Conservation (phyloP, 2,797 vertebrate species). For the Coccyzus lansbergi region DNA sequence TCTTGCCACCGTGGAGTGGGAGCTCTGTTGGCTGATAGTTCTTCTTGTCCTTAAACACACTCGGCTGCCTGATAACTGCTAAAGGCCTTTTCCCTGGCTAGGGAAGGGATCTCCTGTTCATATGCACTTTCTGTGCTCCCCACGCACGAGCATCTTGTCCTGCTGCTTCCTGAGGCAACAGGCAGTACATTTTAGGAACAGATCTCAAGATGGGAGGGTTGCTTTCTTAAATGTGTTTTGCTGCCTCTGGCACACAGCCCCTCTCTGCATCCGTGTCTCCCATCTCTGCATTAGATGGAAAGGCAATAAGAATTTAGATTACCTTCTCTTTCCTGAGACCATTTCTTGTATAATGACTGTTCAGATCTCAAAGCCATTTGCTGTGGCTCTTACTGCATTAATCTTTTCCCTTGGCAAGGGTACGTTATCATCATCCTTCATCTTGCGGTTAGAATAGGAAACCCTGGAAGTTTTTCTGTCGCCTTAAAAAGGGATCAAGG, state of each 20-base stretch:
- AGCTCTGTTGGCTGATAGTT: background rate
- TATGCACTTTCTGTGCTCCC: background rate
- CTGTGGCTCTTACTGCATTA: constrained; percentile 8
- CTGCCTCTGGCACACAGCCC: background rate
- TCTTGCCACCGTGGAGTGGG: background rate
- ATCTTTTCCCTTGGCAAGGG: constrained; percentile 16
- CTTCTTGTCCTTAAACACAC: background rate
- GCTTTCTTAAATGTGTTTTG: background rate
- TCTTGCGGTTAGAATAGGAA: constrained; percentile 6
- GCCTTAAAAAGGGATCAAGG: background rate
- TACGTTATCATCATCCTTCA: background rate
- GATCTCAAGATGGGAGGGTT: background rate
- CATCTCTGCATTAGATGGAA: background rate
- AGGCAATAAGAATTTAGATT: constrained; percentile 1
- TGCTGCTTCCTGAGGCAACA: background rate
- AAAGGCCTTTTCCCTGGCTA: background rate
- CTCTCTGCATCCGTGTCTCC: background rate
- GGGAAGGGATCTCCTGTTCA: background rate
- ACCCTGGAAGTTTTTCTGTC: background rate
- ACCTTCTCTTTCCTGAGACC: background rate
- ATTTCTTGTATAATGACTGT: background rate
- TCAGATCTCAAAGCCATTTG: constrained; percentile 11
- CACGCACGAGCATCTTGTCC: background rate
- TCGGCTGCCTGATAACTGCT: background rate
- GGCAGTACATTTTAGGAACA: background rate